These are phyloP conservation scores for Icerya purchasi DNA, from an alignment of 2,888 invertebrate genomes.

Conservation along the genomic window DNA sequence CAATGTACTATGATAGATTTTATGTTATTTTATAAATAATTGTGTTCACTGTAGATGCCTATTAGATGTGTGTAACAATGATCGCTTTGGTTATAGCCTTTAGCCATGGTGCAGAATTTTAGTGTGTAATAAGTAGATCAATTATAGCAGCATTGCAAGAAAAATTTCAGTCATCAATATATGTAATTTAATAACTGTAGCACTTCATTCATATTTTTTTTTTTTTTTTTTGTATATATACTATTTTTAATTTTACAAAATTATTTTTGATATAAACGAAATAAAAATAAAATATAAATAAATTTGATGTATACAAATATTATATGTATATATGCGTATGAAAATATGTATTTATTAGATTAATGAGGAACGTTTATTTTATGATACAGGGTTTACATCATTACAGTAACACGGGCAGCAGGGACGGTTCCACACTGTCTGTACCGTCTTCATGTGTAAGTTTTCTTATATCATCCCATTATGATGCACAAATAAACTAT, in stretches of 20 bases:
- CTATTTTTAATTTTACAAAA: neutral
- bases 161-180: neutral
- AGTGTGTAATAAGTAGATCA: neutral
- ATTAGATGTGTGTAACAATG: no score
- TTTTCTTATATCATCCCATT: no score
- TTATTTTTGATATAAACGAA: no score
- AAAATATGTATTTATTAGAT: slow-evolving; percentile 1
- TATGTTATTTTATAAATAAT: no score
- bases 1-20: no score
- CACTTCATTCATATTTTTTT: neutral
- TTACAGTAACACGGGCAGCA: slow-evolving; percentile 34
- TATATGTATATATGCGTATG: no score
- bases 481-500: no score
- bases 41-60: no score
- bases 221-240: neutral
- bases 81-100: neutral
- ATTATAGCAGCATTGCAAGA: neutral
- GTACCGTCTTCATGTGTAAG: slow-evolving; percentile 51
- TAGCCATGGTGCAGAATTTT: neutral
- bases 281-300: no score
- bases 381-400: slow-evolving; percentile 32
- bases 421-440: slow-evolving; percentile 59
- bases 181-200: neutral
- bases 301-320: no score
- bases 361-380: slow-evolving; percentile 13